Conservation (phyloP, 23 tunicate genomes). For the Diplosoma virens region DNA sequence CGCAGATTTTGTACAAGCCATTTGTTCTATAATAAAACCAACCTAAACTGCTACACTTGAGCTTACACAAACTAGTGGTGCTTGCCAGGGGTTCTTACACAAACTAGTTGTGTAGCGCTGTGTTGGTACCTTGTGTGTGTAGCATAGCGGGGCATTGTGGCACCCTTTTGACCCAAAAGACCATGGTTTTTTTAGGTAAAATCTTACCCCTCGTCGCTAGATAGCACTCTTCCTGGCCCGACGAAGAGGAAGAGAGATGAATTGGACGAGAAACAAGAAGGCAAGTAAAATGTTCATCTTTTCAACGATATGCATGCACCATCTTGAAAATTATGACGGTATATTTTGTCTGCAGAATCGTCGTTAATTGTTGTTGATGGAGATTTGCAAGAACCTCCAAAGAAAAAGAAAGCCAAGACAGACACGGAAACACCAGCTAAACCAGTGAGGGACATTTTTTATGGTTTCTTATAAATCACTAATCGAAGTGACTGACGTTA, state of each 20-base stretch:
- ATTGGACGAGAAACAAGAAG: slow-evolving; percentile 21
- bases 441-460: no score
- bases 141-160: background rate
- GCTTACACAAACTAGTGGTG: background rate
- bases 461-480: no score
- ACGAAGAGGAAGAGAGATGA: slow-evolving; percentile 77
- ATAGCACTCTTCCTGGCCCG: slow-evolving; percentile 71
- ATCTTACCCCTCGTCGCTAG: slow-evolving; percentile 85
- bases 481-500: no score
- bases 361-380: slow-evolving; percentile 65
- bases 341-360: slow-evolving; percentile 1
- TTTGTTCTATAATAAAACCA: no score
- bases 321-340: background rate
- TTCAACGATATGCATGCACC: background rate
- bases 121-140: background rate
- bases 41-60: background rate
- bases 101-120: background rate
- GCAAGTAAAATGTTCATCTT: background rate
- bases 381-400: slow-evolving; percentile 32
- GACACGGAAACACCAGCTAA: slow-evolving; percentile 41
- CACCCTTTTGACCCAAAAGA: no score
- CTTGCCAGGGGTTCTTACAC: background rate
- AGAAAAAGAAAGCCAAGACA: slow-evolving; percentile 52
- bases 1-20: no score
- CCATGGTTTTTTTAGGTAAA: slow-evolving; percentile 32